A percentile compares a stretch with the other conserved stretches of the same genome.
phyloP scores from a whole-genome alignment of 2,113 vertebrate species.

The Oreocharis arfaki region DNA sequence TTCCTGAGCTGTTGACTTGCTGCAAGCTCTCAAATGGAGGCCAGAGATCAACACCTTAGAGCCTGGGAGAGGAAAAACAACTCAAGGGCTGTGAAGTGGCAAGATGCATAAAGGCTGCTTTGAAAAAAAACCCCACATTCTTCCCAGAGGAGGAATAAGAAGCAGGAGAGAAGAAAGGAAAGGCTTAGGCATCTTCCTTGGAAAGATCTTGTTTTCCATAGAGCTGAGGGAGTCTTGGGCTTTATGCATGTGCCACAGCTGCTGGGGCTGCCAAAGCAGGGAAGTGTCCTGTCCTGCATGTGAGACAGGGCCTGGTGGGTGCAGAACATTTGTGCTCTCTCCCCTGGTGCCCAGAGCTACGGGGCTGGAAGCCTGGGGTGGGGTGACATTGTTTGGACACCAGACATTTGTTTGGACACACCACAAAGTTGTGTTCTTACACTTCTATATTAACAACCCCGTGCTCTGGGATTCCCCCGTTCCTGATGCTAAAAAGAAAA shows the following conservation, averaged over 20 bases:
- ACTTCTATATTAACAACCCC: neutral
- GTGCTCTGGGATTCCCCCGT: neutral
- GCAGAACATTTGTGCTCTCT: neutral
- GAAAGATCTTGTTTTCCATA: neutral
- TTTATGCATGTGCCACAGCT: neutral
- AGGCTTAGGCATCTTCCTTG: neutral
- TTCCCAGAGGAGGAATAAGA: neutral
- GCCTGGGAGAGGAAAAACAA: neutral
- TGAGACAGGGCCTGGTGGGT: neutral
- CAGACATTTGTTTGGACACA: neutral
- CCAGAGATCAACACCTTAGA: neutral
- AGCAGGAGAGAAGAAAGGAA: neutral
- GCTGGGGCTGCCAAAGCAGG: neutral
- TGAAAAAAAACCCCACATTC: neutral
- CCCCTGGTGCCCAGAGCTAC: neutral
- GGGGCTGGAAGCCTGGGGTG: neutral
- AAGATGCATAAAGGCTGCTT: neutral
- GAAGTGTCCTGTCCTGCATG: neutral
- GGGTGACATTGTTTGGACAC: too few relatives aligned
- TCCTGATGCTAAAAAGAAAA: neutral
- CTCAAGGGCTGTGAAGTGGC: neutral
- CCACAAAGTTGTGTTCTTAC: neutral
- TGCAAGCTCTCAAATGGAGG: neutral
- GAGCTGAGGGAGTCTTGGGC: neutral
- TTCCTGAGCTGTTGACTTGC: constrained; percentile 37